Conservation (phyloP, 2,888 invertebrate genomes). For the Diploptera punctata region DNA sequence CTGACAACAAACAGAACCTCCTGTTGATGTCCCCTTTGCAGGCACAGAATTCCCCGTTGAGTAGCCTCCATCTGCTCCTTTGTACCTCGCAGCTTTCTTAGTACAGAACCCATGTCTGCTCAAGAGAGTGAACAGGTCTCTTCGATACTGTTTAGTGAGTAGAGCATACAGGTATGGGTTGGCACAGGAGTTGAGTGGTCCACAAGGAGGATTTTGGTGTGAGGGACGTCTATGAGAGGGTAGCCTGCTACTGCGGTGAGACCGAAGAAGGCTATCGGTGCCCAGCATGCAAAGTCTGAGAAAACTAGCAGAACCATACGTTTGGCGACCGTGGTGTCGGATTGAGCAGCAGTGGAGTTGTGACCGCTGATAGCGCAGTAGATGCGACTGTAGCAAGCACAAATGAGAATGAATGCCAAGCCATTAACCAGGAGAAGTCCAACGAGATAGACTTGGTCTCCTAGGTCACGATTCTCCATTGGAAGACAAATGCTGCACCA, state of each 20-base stretch:
- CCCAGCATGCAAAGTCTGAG: conserved; percentile 68
- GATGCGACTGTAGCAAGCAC: conserved; percentile 68
- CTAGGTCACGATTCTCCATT: conserved; percentile 61
- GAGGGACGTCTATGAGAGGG: conserved; percentile 64
- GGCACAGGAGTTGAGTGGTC: conserved; percentile 72
- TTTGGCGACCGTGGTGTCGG: conserved; percentile 64
- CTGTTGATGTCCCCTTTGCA: conserved; percentile 3
- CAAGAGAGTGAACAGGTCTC: conserved; percentile 63
- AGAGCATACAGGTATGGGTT: conserved; percentile 74
- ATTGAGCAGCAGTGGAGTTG: conserved; percentile 52
- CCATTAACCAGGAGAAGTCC: conserved; percentile 66
- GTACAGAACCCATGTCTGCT: conserved; percentile 58
- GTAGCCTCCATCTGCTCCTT: conserved; percentile 46
- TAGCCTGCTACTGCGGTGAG: conserved; percentile 67
- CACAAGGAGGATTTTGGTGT: conserved; percentile 64
- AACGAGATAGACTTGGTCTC: conserved; percentile 63
- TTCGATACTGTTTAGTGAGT: conserved; percentile 68
- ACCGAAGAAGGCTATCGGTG: conserved; percentile 71
- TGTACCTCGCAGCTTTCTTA: conserved; percentile 56
- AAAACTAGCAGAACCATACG: conserved; percentile 71
- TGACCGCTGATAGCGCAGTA: conserved; percentile 60
- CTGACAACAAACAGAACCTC: neutral
- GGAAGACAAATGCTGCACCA: conserved; percentile 73
- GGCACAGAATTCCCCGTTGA: conserved; percentile 27
- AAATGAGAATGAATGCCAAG: conserved; percentile 67